These are phyloP conservation scores for Mamestra configurata DNA, from an alignment of 1,140 invertebrate species.

Conservation along the genomic window DNA sequence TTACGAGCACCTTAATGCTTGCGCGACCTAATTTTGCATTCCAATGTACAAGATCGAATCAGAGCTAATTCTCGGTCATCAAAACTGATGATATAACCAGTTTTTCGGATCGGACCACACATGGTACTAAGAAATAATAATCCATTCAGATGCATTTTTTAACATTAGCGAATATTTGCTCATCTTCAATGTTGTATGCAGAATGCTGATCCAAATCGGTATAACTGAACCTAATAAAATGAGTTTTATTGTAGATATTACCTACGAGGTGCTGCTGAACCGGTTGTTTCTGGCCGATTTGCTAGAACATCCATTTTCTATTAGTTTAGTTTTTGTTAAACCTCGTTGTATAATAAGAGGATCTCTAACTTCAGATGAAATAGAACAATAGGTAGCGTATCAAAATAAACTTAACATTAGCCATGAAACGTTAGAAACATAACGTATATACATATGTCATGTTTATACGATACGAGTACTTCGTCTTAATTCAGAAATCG, in stretches of 20 bases:
- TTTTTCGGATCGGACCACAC: constrained; percentile 8
- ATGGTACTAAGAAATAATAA: neutral
- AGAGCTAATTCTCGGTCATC: neutral
- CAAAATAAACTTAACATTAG: too few species aligned
- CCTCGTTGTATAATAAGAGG: too few species aligned
- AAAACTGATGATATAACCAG: neutral
- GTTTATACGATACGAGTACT: neutral
- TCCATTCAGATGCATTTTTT: neutral
- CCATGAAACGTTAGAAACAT: too few species aligned
- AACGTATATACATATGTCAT: neutral
- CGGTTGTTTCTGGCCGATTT: neutral
- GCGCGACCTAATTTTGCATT: constrained; percentile 1
- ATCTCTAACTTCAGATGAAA: too few species aligned
- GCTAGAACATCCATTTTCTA: neutral
- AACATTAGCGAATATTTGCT: neutral
- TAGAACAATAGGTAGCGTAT: too few species aligned
- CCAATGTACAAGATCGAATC: neutral
- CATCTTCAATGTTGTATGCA: neutral
- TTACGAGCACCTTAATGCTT: neutral
- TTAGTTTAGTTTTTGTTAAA: too few species aligned
- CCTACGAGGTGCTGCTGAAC: too few species aligned
- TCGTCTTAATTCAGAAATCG: neutral
- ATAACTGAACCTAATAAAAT: neutral
- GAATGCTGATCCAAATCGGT: neutral
- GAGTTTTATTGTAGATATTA: neutral